A percentile compares a stretch with the other conserved stretches of the same genome.
These are phyloP conservation scores for Chorisops tibialis DNA, from an alignment of 2,888 invertebrate species.

Conservation along the genomic window DNA sequence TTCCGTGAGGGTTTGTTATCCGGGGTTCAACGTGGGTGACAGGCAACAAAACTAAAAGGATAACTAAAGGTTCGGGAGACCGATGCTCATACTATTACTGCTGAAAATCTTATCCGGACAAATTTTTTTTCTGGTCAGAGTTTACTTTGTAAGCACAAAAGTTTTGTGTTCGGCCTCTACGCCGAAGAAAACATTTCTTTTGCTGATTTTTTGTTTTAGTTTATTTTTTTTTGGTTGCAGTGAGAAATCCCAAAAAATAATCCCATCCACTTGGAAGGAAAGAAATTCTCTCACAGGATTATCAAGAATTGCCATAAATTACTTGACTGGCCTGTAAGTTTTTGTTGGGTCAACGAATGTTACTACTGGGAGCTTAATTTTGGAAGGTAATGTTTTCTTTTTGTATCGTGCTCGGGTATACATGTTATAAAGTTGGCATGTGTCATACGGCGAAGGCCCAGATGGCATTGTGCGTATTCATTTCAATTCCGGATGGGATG, in stretches of 20 bases:
- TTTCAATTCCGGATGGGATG: no score
- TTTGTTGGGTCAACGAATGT: background rate
- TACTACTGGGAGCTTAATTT: background rate
- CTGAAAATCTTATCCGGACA: conserved; percentile 19
- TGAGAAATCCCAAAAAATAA: background rate
- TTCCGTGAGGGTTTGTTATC: conserved; percentile 11
- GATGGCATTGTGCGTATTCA: no score
- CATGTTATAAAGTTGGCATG: no score
- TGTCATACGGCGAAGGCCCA: no score
- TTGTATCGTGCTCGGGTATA: no score
- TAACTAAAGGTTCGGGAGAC: conserved; percentile 6
- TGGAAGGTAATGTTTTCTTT: background rate
- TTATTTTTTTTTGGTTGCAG: background rate
- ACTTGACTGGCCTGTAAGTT: conserved; percentile 7
- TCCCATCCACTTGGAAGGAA: background rate
- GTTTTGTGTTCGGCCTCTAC: background rate
- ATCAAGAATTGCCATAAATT: conserved; percentile 31
- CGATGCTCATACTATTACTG: background rate
- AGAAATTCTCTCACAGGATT: conserved; percentile 27
- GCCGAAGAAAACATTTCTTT: background rate
- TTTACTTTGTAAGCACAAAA: conserved; percentile 23
- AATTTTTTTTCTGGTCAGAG: background rate
- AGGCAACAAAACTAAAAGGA: conserved; percentile 20
- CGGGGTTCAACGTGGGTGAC: conserved; percentile 9
- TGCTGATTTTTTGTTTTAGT: background rate